Percentiles rank a stretch among this genome's conserved stretches.
Evolutionary conservation across 2,797 vertebrate species (phyloP).

Genomic region (Hemibagrus guttatus): DNA sequence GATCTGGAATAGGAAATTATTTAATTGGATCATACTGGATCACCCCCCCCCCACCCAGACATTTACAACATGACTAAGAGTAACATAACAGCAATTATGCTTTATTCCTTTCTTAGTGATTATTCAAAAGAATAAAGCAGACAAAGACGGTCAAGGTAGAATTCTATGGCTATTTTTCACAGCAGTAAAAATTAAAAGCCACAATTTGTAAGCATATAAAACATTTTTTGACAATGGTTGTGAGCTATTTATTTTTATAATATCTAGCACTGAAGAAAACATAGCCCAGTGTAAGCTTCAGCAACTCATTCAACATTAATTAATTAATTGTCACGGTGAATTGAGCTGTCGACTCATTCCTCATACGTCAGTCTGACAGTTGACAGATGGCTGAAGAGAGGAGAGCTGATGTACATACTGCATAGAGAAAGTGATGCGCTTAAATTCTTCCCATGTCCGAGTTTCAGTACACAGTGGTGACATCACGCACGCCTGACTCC

Average conservation of each 20-base stretch:
- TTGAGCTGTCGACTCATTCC: background rate
- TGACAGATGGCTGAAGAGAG: background rate
- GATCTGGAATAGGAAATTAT: background rate
- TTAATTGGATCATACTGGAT: background rate
- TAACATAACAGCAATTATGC: background rate
- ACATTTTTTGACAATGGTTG: no score
- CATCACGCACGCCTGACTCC: slow-evolving; percentile 43
- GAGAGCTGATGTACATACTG: background rate
- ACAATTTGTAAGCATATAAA: background rate
- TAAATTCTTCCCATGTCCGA: background rate
- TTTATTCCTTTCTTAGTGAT: background rate
- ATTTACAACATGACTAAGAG: background rate
- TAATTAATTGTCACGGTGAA: background rate
- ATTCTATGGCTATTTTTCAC: no score
- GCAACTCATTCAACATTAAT: background rate
- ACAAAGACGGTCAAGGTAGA: no score
- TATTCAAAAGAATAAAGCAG: no score
- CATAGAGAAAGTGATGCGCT: slow-evolving; percentile 13
- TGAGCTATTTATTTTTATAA: background rate
- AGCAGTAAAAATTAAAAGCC: background rate
- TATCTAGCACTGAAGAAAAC: background rate
- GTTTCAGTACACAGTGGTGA: slow-evolving; percentile 39
- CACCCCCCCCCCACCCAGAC: background rate
- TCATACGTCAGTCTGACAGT: background rate
- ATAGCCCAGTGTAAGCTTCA: background rate